These are phyloP conservation scores for Tholera decimalis DNA, from an alignment of 2,888 invertebrate genomes.

Conservation along the genomic window DNA sequence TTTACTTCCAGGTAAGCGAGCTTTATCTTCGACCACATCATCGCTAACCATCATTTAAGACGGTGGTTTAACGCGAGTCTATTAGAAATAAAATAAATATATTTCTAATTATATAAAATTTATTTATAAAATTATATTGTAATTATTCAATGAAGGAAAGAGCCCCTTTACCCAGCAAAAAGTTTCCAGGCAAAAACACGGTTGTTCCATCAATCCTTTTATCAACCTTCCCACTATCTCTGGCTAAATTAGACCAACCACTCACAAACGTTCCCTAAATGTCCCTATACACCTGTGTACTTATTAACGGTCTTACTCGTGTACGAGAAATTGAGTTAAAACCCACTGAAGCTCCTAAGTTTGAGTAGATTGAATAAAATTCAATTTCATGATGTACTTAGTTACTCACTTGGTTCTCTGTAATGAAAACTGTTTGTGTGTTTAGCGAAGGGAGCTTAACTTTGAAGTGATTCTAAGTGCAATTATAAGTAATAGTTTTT, in stretches of 20 bases:
- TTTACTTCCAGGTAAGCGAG: too few species aligned
- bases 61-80: too few species aligned
- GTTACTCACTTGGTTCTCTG: slow-evolving; percentile 13
- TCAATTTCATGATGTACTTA: slow-evolving; percentile 34
- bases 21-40: too few species aligned
- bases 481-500: not conserved
- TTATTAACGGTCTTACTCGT: slow-evolving; percentile 24
- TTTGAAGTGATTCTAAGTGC: not conserved
- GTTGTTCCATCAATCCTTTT: too few species aligned
- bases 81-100: too few species aligned
- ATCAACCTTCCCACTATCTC: not conserved
- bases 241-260: not conserved
- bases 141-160: too few species aligned
- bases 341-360: slow-evolving; percentile 40
- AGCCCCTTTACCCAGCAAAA: too few species aligned
- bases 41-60: too few species aligned
- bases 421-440: slow-evolving; percentile 42
- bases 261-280: not conserved
- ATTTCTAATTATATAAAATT: too few species aligned
- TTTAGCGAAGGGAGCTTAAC: slow-evolving; percentile 13
- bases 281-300: slow-evolving; percentile 3
- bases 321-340: slow-evolving; percentile 41
- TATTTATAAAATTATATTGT: too few species aligned
- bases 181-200: too few species aligned
- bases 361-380: slow-evolving; percentile 44